Conservation (phyloP, 2,113 vertebrate genomes). For the Heterochromis multidens region DNA sequence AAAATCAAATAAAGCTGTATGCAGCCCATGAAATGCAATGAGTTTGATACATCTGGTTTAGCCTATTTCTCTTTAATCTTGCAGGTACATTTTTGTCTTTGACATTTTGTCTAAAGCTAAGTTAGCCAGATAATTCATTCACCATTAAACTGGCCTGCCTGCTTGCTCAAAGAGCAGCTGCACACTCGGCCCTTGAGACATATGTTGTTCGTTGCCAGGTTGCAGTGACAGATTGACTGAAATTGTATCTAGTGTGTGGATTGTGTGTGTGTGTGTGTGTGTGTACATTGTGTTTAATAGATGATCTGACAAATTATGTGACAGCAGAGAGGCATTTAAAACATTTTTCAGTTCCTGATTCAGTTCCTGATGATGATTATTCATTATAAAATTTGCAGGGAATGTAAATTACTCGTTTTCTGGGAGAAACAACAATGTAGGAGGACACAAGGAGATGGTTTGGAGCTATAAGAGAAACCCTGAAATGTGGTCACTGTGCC, state of each 20-base stretch:
- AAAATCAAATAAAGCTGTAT: neutral
- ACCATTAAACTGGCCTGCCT: neutral
- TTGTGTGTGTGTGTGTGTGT: neutral
- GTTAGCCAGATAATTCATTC: neutral
- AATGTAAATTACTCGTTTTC: rapidly evolving
- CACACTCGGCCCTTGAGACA: neutral
- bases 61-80: neutral
- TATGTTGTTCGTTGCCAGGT: neutral
- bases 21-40: neutral
- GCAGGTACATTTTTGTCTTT: neutral
- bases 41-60: neutral
- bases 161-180: neutral
- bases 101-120: neutral
- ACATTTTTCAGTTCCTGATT: neutral
- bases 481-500: neutral
- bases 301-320: neutral
- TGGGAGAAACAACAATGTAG: neutral
- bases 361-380: rapidly evolving
- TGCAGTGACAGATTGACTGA: neutral
- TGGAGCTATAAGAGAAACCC: neutral
- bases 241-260: neutral
- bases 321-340: neutral
- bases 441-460: neutral
- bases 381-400: neutral
- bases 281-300: neutral